Base-by-base conservation (phyloP, 2,797 vertebrate genomes). In the Geotrypetes seraphini region DNA sequence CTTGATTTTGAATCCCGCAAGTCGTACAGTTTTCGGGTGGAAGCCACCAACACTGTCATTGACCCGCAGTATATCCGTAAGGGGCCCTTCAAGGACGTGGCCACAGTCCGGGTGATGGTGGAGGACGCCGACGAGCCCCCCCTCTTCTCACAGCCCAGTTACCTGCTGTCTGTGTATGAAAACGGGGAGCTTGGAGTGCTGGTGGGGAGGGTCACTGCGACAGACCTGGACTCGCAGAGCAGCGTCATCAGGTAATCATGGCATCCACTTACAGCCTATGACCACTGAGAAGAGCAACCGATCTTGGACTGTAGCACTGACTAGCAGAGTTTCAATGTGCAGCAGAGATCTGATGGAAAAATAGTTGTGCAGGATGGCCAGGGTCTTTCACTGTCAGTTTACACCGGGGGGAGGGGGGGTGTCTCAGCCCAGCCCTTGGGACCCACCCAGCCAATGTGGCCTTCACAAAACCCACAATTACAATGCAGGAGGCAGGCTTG, bases 111-210 rank as follows among this genome's bases (percentile, higher is more conserved):
- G 3, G 84, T 94, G 7, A 71, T 77, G 0, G 88, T 94, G 29
- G 69, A 90, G 57, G 88, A 94, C 1, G 88, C 86, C 0, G 89
- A 91, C 3, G 91, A 94, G 53, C 87, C 91, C 0, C 91, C 91
- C 0, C 63, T 76, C 32, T 95, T 95, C 63, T 80, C 87, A 12
- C 72, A 83, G 31, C 36, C 75, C 7, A 60, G 79, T 17, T 92
- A 92, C 53, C 83, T 69, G 38, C 79, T 93, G 71, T 75, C 77
- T 1, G 86, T 93, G 14, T 78, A 79, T 0, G 90, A 93, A 60
- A 91, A 92, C 71, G 85, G 87, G 58, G 81, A 83, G 1, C 81
- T 84, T 0, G 81, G 86, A 10, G 85, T 85, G 50, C 83, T 86
- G 0, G 84, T 90, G 52, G 91, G 89, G 28, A 66, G 76, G 22